These are phyloP conservation scores for Paramuricea clavata DNA, from an alignment of 92 coral and sea anemone species.

Conservation along the genomic window DNA sequence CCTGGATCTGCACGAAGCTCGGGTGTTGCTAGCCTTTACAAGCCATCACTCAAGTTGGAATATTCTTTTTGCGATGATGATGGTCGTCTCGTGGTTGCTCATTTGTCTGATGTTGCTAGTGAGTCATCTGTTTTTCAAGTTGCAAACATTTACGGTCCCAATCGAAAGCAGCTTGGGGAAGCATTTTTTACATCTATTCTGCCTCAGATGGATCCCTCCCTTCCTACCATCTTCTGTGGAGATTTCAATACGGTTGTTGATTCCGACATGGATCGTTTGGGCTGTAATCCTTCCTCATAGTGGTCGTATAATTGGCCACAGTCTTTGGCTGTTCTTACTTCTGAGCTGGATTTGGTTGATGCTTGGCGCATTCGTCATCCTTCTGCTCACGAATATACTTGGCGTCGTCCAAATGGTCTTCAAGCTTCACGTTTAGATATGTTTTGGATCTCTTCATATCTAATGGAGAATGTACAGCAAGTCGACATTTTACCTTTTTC, in stretches of 20 bases:
- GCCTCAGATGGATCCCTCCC: not conserved
- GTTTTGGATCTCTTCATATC: not conserved
- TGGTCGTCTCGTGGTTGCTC: not conserved
- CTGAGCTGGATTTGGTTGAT: not conserved
- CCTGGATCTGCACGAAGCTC: not conserved
- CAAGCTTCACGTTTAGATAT: slow-evolving; percentile 38
- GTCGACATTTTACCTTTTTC: slow-evolving; percentile 34
- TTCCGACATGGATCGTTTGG: not conserved
- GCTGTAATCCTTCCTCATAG: not conserved
- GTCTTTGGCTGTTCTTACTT: not conserved
- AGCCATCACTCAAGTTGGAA: not conserved
- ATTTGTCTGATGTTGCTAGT: not conserved
- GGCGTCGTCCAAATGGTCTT: not conserved
- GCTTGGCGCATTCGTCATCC: slow-evolving; percentile 32
- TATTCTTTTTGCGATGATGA: not conserved
- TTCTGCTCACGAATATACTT: not conserved
- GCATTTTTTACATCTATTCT: not conserved
- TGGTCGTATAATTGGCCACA: slow-evolving; percentile 19
- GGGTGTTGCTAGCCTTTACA: not conserved
- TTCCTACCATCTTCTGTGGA: not conserved
- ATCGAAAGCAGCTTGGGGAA: not conserved
- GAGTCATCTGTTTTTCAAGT: not conserved
- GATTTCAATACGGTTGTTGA: not conserved
- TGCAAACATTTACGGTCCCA: not conserved
- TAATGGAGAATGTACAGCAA: not conserved